Base-by-base conservation (phyloP, 1,140 invertebrate species). In the Yoshiicerus persimilis region DNA sequence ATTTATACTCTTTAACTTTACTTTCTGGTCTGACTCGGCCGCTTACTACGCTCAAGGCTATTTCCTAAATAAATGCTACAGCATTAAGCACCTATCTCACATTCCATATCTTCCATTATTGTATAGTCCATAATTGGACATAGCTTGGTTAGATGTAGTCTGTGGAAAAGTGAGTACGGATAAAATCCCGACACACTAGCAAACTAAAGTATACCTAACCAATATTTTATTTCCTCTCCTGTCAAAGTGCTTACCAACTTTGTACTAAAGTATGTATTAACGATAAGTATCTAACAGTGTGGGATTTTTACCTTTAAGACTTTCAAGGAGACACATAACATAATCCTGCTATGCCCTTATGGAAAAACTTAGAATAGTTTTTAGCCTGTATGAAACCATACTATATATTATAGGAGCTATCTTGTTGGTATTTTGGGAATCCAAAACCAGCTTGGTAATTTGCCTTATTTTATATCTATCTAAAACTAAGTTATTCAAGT, bases 1-100 rank as follows among this genome's bases (percentile, higher is more conserved):
- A 80, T 80, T 80, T 80, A 80, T 80, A 80, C 75, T 80, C 75
- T 80, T 80, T 70, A 70, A 56, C 75, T 80, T 80, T 70, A 30
- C 23, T 70, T 10, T 32, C 16, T 56, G 20, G 47, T 56, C 47
- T n/a, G 47, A n/a, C 47, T 56, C 13, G 66, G 66, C 16, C 27
- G 25, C 25, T 30, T 32, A 2, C 25, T 16, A 30, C 10, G 27
- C 66, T 70, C 66, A 70, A 70, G 66, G 66, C 66, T 32, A 70
- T 70, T 70, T 27, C 30, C 47, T 56, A 47, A 47, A 47, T 56
- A 56, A 56, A 56, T n/a, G 47, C 47, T 16, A n/a, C 8, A 16
- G 6, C n/a, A n/a, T 56, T 56, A 5, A 56, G 20, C n/a, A 16
- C n/a, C 47, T 56, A 56, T 56, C 20, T n/a, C 4, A n/a, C 47